phyloP scores from a whole-genome alignment of 2,888 invertebrate genomes.

The Lithosia quadra region DNA sequence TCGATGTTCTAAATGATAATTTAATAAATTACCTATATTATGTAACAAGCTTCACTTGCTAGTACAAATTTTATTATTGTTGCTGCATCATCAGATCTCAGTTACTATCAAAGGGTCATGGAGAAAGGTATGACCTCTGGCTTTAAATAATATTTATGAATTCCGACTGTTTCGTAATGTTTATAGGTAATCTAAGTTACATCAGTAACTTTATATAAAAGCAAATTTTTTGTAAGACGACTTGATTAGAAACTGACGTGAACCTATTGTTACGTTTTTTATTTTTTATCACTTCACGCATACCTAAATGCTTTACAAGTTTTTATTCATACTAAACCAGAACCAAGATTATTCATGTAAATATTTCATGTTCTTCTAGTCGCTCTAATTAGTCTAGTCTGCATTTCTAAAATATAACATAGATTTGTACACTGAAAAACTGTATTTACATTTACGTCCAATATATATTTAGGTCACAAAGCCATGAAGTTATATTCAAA shows the following conservation, averaged over 20 bases:
- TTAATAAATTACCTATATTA: conserved; percentile 3
- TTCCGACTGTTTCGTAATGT: background rate
- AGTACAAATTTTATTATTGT: background rate
- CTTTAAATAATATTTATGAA: background rate
- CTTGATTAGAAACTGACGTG: background rate
- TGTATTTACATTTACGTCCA: background rate
- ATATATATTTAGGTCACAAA: too few relatives aligned
- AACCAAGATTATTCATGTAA: too few relatives aligned
- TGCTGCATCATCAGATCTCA: conserved; percentile 8
- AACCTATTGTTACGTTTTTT: too few relatives aligned
- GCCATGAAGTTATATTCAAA: background rate
- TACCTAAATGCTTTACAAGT: too few relatives aligned
- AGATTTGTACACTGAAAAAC: too few relatives aligned
- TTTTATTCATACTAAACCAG: too few relatives aligned
- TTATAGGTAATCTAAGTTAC: background rate
- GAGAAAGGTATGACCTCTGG: conserved; percentile 18
- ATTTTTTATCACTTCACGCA: too few relatives aligned
- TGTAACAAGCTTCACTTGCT: background rate
- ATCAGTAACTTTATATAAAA: background rate
- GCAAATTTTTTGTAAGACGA: background rate
- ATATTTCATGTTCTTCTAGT: too few relatives aligned
- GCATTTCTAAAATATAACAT: background rate
- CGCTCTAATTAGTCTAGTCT: too few relatives aligned
- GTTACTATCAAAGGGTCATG: conserved; percentile 3
- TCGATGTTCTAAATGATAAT: background rate